Base-by-base conservation (phyloP, 2,888 invertebrate species). In the Pristionchus exspectatus region DNA sequence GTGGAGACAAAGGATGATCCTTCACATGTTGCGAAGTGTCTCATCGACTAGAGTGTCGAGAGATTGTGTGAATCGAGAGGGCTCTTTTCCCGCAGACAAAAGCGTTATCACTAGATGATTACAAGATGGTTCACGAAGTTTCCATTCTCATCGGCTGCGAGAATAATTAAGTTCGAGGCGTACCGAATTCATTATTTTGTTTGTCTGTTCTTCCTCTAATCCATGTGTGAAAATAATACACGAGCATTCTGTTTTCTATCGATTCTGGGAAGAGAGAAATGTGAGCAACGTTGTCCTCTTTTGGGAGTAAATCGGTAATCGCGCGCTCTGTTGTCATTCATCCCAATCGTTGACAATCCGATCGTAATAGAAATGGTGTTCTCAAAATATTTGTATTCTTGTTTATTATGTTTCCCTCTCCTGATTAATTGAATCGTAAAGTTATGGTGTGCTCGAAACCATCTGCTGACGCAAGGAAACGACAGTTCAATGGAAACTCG, bases 401-500 rank as follows among this genome's bases (percentile, higher is more conserved):
- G n/a, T 18, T 56, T 56, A 56, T 12, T 56, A 2, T 56, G 14
- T 56, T 9, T 56, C 14, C 21, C 5, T 44, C 44, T 44, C 44
- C 4, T 44, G 3, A 3, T 44, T 44, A 44, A 44, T 44, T 9
- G 4, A 9, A 44, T 44, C 44, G 44, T 44, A 44, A 9, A 44
- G 9, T 5, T 44, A 81, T 81, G 81, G 38, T 44, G 50, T 81
- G 81, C 33, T 0, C 81, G 0, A 81, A 81, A 27, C 12, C 24
- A 0, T 24, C 38, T 1, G 4, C n/a, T 9, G 50, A 54, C 30
- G n/a, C 12, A 0, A 85, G 87, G 5, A 87, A 87, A 44, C 66
- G 87, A 30, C 38, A n/a, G 30, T 87, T 87, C 87, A 69, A 87
- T n/a, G 69, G 87, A 24, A 69, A 30, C 16, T 16, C 69, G 18